Evolutionary conservation across 1,140 invertebrate species (phyloP).

Genomic region (Brachystomella parvula): DNA sequence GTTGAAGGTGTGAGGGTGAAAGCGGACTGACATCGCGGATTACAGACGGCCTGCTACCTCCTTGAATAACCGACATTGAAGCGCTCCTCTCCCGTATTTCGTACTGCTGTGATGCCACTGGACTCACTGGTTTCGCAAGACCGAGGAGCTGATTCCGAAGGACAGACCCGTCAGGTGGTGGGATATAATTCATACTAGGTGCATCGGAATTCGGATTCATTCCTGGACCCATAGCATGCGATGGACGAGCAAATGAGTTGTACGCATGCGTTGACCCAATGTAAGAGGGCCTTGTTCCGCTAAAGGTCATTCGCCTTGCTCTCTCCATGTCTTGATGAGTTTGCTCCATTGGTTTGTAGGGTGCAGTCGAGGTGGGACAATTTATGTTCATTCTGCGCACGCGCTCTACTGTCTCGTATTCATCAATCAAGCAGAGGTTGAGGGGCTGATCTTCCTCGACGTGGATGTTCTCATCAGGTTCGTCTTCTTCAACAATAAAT

Average conservation of each 20-base stretch:
- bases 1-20: not conserved
- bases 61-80: not conserved
- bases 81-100: not conserved
- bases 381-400: slow-evolving; percentile 4
- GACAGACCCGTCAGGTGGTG: not conserved
- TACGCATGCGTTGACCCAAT: no score
- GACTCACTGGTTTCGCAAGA: not conserved
- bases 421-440: not conserved
- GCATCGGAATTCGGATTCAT: not conserved
- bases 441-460: slow-evolving; percentile 10
- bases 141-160: not conserved
- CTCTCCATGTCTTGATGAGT: no score
- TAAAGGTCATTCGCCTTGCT: no score
- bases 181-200: not conserved
- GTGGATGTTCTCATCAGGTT: not conserved
- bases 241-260: not conserved
- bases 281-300: no score
- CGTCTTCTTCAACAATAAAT: not conserved
- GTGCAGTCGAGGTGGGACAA: not conserved
- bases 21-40: not conserved
- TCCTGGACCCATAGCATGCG: not conserved
- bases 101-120: not conserved
- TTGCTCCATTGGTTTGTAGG: not conserved
- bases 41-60: not conserved
- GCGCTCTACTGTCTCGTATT: not conserved